phyloP scores from a whole-genome alignment of 2,888 invertebrate genomes.

The Azorinus chamasolen region DNA sequence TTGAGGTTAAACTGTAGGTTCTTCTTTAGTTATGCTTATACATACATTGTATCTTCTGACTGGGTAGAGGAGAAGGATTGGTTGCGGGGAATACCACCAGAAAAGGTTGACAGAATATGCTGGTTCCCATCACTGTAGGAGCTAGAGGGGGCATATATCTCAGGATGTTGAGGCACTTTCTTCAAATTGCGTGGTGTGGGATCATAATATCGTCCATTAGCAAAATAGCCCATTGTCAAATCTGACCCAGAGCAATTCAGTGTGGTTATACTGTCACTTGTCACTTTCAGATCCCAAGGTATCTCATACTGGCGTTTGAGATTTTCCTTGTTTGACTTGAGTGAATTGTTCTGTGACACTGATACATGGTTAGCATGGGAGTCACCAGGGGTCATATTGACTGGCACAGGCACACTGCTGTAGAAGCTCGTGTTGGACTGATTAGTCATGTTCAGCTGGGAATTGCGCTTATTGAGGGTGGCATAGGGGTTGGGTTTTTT shows the following conservation, averaged over 20 bases:
- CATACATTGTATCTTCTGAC: constrained; percentile 70
- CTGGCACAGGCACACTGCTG: constrained; percentile 79
- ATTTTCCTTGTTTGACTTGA: constrained; percentile 41
- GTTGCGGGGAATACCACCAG: constrained; percentile 70
- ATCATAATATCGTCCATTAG: constrained; percentile 81
- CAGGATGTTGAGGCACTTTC: constrained; percentile 24
- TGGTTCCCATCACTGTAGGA: constrained; percentile 79
- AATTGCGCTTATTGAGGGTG: constrained; percentile 60
- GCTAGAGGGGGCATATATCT: constrained; percentile 82
- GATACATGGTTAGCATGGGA: constrained; percentile 61
- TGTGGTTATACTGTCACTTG: constrained; percentile 52
- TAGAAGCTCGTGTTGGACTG: constrained; percentile 69
- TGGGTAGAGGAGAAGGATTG: constrained; percentile 70
- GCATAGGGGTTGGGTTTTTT: constrained; percentile 59
- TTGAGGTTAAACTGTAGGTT: no score
- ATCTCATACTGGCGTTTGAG: constrained; percentile 62
- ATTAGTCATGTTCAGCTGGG: constrained; percentile 56
- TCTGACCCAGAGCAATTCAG: constrained; percentile 65
- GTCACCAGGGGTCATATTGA: constrained; percentile 65
- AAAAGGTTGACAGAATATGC: constrained; percentile 78
- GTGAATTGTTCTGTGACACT: constrained; percentile 61
- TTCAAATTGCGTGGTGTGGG: constrained; percentile 72
- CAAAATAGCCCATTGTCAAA: constrained; percentile 76
- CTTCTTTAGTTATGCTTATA: constrained; percentile 6
- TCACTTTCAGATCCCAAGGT: constrained; percentile 59